Evolutionary conservation across 2,113 vertebrate genomes (phyloP), one percentile per base, ranked within the genome.

Genomic region (Clarias batrachus): DNA sequence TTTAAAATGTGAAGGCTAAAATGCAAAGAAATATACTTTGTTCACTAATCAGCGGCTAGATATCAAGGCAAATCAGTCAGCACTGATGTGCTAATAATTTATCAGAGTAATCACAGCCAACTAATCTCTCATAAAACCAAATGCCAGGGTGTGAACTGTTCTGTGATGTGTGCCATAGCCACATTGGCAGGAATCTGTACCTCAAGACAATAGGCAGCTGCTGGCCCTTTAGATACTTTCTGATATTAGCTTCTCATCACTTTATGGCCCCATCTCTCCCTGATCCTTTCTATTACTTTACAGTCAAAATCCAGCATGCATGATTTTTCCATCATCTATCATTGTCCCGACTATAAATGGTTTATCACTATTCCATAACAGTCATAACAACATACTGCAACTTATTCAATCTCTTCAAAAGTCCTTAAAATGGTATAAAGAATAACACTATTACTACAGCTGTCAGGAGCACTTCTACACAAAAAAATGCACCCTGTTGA

Each of bases 301-400:
- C 87, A 94, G 88, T 87, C 91, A 93, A 48, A 93, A 94, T 94
- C 59, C 77, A 68, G 48, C 85, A 65, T 85, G 90, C 91, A 90
- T 90, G 30, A 81, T 48, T 27, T 30, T 52, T 37, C 65, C 27
- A 30, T 10, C 54, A 66, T 90, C 86, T 89, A 89, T 91, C 86
- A 65, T 82, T 27, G 52, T 56, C 74, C 66, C 54, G 56, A 88
- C 76, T 80, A 83, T 30, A 54, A 70, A 80, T 30, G 48, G 79
- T 84, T 83, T 85, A 84, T 85, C 59, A 73, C 30, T 70, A 91
- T 91, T 91, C 85, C 89, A 93, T 91, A 91, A 87, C 84, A 59
- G 73, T 88, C 85, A 91, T 85, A 89, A 85, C 76, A 62, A 52
- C 82, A 74, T 59, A 81, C 84, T 66, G 56, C n/a, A 23, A 73